phyloP scores from a whole-genome alignment of 2,113 vertebrate genomes.

The Xyliphius kryptos region DNA sequence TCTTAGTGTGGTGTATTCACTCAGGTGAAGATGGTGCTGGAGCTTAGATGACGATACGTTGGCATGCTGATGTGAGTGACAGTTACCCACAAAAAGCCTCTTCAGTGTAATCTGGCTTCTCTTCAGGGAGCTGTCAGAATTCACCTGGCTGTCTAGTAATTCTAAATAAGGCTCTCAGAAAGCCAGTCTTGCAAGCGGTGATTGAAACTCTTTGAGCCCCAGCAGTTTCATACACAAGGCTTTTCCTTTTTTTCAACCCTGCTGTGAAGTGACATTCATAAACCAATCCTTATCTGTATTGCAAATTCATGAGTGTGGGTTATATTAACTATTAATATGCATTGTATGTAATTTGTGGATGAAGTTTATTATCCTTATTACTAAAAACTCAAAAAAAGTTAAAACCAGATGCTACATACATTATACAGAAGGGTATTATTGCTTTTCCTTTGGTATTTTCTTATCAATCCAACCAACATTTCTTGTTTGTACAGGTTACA shows the following conservation, averaged over 20 bases:
- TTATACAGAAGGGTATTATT: no score
- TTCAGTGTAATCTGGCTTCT: conserved; percentile 12
- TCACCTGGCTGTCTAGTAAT: conserved; percentile 23
- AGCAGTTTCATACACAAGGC: not conserved
- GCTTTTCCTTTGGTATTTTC: no score
- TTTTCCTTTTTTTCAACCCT: not conserved
- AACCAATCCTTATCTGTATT: no score
- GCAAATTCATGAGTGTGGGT: no score
- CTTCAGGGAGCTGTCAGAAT: conserved; percentile 22
- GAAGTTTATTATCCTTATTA: no score
- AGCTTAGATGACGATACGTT: not conserved
- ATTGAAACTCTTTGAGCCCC: not conserved
- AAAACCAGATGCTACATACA: no score
- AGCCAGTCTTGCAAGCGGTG: not conserved
- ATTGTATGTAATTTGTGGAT: no score
- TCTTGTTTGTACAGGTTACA: no score
- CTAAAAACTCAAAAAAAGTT: no score
- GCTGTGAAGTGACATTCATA: no score
- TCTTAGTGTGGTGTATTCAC: not conserved
- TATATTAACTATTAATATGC: no score
- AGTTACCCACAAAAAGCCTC: conserved; percentile 13
- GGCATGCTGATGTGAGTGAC: conserved; percentile 20
- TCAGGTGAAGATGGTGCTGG: not conserved
- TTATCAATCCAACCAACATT: no score
- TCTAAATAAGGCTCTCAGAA: not conserved